phyloP scores from a whole-genome alignment of 2,888 invertebrate species.

The Cryptocephalus moraei region DNA sequence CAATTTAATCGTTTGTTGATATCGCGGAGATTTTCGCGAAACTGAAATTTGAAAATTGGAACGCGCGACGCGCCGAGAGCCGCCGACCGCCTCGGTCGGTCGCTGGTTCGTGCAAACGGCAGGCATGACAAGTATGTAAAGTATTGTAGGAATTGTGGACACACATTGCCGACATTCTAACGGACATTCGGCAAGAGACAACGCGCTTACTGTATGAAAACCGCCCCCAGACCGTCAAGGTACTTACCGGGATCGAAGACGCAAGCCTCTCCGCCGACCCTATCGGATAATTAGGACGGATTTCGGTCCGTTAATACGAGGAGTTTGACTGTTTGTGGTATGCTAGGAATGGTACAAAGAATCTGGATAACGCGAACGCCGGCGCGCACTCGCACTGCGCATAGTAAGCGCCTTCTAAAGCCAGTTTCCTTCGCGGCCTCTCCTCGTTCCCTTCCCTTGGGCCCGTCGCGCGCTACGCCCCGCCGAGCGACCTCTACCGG shows the following conservation, averaged over 20 bases:
- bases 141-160: constrained; percentile 66
- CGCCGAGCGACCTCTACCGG: background rate
- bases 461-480: background rate
- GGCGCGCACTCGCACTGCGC: constrained; percentile 74
- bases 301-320: constrained; percentile 60
- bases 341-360: constrained; percentile 97
- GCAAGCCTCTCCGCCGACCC: constrained; percentile 51
- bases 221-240: constrained; percentile 43
- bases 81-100: constrained; percentile 34
- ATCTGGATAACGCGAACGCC: constrained; percentile 88
- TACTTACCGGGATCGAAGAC: constrained; percentile 66
- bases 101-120: constrained; percentile 46
- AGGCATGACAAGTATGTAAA: constrained; percentile 70
- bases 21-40: constrained; percentile 12
- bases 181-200: constrained; percentile 52
- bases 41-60: constrained; percentile 27
- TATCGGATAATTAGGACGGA: constrained; percentile 55
- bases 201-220: constrained; percentile 52
- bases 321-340: constrained; percentile 74
- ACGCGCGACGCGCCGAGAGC: constrained; percentile 26
- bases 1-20: constrained; percentile 2
- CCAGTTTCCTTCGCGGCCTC: constrained; percentile 32
- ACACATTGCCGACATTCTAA: constrained; percentile 61
- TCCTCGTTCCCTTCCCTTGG: constrained; percentile 10
- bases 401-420: constrained; percentile 55